A percentile compares a stretch with the other conserved stretches of the same genome.
phyloP scores from a whole-genome alignment of 2,888 invertebrate genomes.

The Coremacera marginata region DNA sequence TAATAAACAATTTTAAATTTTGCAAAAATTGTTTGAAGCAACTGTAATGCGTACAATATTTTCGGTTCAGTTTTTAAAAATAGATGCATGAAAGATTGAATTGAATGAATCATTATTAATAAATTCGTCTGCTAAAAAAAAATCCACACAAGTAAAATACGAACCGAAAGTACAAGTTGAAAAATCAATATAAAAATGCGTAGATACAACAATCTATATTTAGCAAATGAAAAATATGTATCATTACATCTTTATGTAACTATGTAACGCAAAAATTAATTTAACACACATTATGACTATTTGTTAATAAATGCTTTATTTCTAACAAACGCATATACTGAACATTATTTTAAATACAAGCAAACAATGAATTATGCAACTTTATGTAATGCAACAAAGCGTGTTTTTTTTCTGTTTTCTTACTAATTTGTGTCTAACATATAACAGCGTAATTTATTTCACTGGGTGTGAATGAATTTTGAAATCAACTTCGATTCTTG shows the following conservation, averaged over 20 bases:
- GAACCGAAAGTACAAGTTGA: too few species aligned
- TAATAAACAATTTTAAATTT: too few species aligned
- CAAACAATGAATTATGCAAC: constrained; percentile 14
- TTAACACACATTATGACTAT: background rate
- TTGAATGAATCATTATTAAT: too few species aligned
- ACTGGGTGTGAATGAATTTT: background rate
- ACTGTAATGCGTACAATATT: too few species aligned
- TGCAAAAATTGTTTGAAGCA: too few species aligned
- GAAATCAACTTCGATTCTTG: background rate
- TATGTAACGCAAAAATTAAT: too few species aligned
- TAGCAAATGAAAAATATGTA: too few species aligned
- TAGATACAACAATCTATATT: too few species aligned
- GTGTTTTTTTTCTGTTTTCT: background rate
- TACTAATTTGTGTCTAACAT: background rate
- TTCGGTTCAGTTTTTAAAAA: too few species aligned
- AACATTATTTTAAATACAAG: background rate
- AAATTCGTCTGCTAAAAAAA: background rate
- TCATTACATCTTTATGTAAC: too few species aligned
- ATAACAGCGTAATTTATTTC: background rate
- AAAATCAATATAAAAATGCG: too few species aligned
- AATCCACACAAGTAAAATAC: background rate
- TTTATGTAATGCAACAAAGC: constrained; percentile 8
- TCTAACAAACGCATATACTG: background rate
- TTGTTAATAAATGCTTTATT: constrained; percentile 12
- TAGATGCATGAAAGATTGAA: too few species aligned